Evolutionary conservation across 2,113 vertebrate species (phyloP), one percentile per base, ranked within the genome.

Genomic region (Anser cygnoides): DNA sequence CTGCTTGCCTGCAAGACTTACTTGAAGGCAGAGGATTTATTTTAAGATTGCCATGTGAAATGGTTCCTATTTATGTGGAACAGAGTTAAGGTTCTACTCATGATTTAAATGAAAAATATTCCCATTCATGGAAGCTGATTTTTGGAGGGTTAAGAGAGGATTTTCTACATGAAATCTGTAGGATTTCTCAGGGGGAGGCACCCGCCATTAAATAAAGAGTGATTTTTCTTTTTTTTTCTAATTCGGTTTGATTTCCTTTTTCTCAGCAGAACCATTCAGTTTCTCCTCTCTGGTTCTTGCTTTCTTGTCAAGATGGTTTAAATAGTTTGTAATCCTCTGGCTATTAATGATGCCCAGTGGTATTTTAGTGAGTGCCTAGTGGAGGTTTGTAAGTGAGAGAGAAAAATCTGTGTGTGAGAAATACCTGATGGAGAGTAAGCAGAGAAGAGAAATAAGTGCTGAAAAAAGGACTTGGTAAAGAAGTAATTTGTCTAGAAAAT

Each of bases 51-150:
- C 3, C 13, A 2, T 77, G 61, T 89, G 57, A 77, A 35, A 92
- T 44, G 50, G 58, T 73, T 96, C 71, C 61, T 82, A 31, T 95
- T 95, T 85, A 89, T 91, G 90, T 33, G 20, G 18, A 21, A 22
- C 13, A 44, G 41, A 89, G 93, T 94, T 41, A 46, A 89, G n/a
- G 57, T 63, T 37, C 9, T 67, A 22, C 13, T 13, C 29, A 16
- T 44, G 18, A 31, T 22, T 41, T 62, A 70, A 82, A 65, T 54
- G 57, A 79, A 87, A 50, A 91, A 55, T 25, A 82, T 80, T 80
- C 13, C 44, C 6, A 3, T 57, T 35, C 0, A 7, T 7, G 17
- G 9, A 68, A 37, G 20, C 6, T 62, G 61, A 14, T 33, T 23
- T 29, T 84, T 61, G 26, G 20, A 23, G 29, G 4, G 13, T 4